A percentile compares a stretch with the other conserved stretches of the same genome.
Evolutionary conservation across 2,797 vertebrate species (phyloP).

Genomic region (Cyclopterus lumpus): DNA sequence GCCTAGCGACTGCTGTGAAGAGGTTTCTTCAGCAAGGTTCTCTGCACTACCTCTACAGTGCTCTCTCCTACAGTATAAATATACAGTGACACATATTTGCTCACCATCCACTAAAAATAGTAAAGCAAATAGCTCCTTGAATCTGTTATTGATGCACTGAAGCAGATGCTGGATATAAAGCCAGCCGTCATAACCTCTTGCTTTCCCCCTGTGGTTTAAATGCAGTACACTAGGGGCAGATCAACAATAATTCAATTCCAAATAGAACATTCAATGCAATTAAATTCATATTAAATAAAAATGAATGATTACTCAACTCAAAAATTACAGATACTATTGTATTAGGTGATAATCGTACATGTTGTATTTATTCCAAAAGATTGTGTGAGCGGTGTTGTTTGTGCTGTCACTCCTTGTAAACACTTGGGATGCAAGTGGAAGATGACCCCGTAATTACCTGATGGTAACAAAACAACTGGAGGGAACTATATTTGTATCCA

Average conservation of each 20-base stretch:
- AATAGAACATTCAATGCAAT: not conserved
- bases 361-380: not conserved
- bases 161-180: constrained; percentile 28
- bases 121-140: constrained; percentile 26
- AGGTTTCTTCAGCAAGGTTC: not conserved
- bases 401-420: constrained; percentile 3
- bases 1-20: not conserved
- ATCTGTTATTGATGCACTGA: constrained; percentile 30
- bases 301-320: not conserved
- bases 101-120: constrained; percentile 27
- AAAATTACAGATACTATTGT: not conserved
- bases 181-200: constrained; percentile 9
- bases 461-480: constrained; percentile 34
- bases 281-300: not conserved
- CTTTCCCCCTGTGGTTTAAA: not conserved
- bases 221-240: constrained; percentile 1
- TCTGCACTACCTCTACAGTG: not conserved
- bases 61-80: constrained; percentile 12
- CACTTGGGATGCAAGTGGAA: not conserved
- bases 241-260: not conserved
- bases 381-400: not conserved
- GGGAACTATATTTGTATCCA: constrained; percentile 52
- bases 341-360: not conserved
- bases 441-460: constrained; percentile 31
- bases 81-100: constrained; percentile 5